Evolutionary conservation across 2,888 invertebrate species (phyloP), one percentile per base, ranked within the genome.

Genomic region (Glyphotaelius pellucidus): DNA sequence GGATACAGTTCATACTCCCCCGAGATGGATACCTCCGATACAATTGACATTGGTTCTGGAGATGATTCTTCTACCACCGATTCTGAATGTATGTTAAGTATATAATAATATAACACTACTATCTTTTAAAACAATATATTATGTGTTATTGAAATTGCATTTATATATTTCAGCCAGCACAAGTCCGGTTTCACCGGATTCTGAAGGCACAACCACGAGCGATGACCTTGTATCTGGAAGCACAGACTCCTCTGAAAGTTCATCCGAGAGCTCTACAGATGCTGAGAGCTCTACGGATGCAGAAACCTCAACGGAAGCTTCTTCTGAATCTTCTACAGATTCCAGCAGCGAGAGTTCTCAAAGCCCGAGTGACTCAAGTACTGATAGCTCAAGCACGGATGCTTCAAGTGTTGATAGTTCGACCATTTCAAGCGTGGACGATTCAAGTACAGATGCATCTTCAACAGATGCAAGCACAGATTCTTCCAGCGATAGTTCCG

Each of bases 201-300:
- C 95, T 15, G 94, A 95, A 92, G 94, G 95, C 7, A 94, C 95
- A 2, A 94, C 95, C 4, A 94, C 95, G 25, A 94, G 95, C 15
- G 96, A 96, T 80, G 96, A 96, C 81, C 93, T 96, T 0, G 31
- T 87, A 67, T 52, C 83, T 84, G 88, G 90, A 67, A n/a, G 35
- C 42, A 92, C 31, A 19, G 83, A 86, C 38, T 25, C 30, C 42
- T 52, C 85, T 47, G 35, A 85, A 38, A 94, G 95, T 5, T 94
- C 95, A 2, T 94, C 95, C 2, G 94, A 95, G 25, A 94, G 95
- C 14, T 96, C 96, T 86, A 32, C 35, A 1, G 88, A 90, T 0
- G 25, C 92, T 52, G 92, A 91, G 25, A 94, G 95, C 15, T 96
- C 96, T 87, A 35, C 35, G 7, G 88, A 90, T 12, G n/a, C 91